Conservation (phyloP, 2,113 vertebrate species). For the Lophochroa leadbeateri region DNA sequence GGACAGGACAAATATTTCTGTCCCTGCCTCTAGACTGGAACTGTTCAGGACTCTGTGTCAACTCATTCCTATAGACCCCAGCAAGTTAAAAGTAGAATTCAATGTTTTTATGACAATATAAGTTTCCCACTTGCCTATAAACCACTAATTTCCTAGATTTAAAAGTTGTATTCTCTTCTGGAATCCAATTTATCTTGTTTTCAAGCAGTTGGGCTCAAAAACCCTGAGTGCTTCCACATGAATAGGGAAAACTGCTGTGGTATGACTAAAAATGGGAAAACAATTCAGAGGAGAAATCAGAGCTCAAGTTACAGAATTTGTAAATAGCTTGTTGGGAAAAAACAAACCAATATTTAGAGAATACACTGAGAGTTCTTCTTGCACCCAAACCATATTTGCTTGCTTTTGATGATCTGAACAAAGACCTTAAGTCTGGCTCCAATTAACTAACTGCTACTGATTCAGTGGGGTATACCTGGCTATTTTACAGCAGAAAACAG, state of each 20-base stretch:
- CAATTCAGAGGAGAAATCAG: constrained; percentile 16
- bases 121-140: background rate
- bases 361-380: background rate
- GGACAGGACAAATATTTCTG: background rate
- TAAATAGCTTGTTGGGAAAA: background rate
- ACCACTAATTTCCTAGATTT: background rate
- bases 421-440: background rate
- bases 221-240: background rate
- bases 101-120: background rate
- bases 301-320: constrained; percentile 3
- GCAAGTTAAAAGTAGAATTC: background rate
- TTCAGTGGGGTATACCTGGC: background rate
- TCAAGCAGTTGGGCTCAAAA: background rate
- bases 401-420: background rate
- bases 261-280: constrained; percentile 3
- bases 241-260: background rate
- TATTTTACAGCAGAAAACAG: constrained; percentile 17
- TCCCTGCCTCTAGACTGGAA: background rate
- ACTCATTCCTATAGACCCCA: background rate
- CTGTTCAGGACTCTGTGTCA: background rate
- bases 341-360: background rate
- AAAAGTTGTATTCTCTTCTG: background rate
- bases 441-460: background rate
- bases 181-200: constrained; percentile 4
- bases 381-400: background rate